Base-by-base conservation (phyloP, 2,113 vertebrate genomes). In the Steatornis caripensis region DNA sequence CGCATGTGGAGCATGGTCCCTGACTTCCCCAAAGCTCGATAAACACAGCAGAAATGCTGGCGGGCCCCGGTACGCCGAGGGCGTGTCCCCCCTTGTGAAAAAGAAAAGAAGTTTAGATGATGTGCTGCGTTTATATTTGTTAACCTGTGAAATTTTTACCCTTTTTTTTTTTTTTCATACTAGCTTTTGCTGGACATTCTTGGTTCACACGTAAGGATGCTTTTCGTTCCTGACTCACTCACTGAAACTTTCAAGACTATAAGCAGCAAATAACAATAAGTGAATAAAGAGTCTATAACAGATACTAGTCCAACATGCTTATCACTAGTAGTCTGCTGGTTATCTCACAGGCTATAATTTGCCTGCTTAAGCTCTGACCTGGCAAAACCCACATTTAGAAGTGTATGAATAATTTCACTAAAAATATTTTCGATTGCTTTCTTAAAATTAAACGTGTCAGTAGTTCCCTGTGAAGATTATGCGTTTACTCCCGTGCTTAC, bases 11-110 rank as follows among this genome's bases (percentile, higher is more conserved):
- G 82, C 87, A 53, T 2, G 8, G 86, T 79, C 85, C 91, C 75
- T 9, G 82, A 95, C 97, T 97, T 98, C 97, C 98, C 95, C 96
- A 95, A 92, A 95, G 69, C 83, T 87, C 26, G 57, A 89, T 60
- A 94, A 93, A 81, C 70, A 72, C 51, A 96, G 85, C 60, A 85
- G 64, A 80, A 66, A 75, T 0, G 1, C 39, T 16, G 18, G 37
- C 23, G n/a, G 54, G 58, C 51, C 43, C 43, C 0, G 4, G 57
- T 54, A 32, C 1, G 3, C 45, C 0, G 2, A 90, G 58, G 30
- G 45, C 43, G 39, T 54, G 29, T 37, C 15, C 34, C 41, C 36
- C 5, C 3, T 1, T 8, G 26, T 48, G 60, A 66, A 53, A 68
- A 71, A 51, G 24, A 71, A 43, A 74, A 82, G 65, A 55, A 11